Evolutionary conservation across 2,113 vertebrate genomes (phyloP).

Genomic region (Megatriorchis doriae): DNA sequence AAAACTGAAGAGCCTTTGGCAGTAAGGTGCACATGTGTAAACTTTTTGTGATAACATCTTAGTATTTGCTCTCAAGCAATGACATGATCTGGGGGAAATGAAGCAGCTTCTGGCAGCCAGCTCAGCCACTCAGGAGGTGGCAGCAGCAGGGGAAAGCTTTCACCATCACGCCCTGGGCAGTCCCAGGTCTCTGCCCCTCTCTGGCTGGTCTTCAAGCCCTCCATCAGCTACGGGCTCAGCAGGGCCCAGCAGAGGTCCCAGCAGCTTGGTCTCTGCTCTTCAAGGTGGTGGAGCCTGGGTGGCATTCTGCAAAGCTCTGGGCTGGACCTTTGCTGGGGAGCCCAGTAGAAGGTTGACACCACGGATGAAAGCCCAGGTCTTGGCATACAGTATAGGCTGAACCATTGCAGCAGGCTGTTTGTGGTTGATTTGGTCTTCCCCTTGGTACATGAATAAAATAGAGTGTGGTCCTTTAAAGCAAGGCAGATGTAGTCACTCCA

Average conservation of each 20-base stretch:
- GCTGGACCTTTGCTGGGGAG: neutral
- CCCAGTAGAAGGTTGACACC: neutral
- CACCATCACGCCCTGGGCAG: neutral
- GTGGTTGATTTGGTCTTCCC: neutral
- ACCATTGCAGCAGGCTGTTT: neutral
- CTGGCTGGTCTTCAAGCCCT: neutral
- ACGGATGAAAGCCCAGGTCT: neutral
- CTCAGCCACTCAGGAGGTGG: neutral
- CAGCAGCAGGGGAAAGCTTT: neutral
- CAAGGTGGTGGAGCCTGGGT: neutral
- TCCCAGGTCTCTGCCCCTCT: neutral
- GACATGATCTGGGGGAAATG: neutral
- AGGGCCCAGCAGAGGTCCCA: neutral
- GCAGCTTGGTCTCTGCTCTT: neutral
- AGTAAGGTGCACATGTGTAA: neutral
- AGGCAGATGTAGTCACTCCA: neutral
- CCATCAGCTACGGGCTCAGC: neutral
- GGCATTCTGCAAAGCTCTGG: neutral
- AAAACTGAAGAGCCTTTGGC: neutral
- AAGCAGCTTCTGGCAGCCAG: neutral
- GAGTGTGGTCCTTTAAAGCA: neutral
- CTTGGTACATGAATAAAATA: neutral
- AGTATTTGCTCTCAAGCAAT: neutral
- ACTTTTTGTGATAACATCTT: neutral
- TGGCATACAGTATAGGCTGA: neutral